Percentiles rank a stretch among this genome's conserved stretches.
Evolutionary conservation across 2,888 invertebrate genomes (phyloP).

Genomic region (Heliconius ismenius): DNA sequence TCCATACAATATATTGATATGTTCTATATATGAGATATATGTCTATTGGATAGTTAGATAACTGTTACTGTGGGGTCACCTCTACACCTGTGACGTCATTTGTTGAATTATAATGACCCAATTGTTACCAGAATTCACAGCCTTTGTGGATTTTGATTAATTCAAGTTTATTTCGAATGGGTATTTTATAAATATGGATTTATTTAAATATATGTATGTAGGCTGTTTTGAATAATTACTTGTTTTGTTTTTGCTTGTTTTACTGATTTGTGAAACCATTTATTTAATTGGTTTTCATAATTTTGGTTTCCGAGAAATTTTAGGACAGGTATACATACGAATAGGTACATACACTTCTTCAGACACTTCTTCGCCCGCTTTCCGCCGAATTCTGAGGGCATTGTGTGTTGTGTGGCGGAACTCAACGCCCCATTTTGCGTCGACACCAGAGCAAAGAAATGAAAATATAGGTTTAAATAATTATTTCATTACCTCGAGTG

Average conservation of each 20-base stretch:
- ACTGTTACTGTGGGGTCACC: slow-evolving; percentile 3
- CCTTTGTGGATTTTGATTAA: slow-evolving; percentile 27
- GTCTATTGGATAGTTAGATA: background rate
- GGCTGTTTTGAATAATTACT: background rate
- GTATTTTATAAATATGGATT: slow-evolving; percentile 19
- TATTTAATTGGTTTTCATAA: background rate
- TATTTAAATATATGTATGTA: slow-evolving; percentile 16
- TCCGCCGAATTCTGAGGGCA: too few species aligned
- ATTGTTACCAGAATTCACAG: slow-evolving; percentile 29
- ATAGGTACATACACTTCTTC: too few species aligned
- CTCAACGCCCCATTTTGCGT: too few species aligned
- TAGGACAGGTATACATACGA: background rate
- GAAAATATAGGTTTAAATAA: too few species aligned
- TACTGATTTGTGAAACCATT: background rate
- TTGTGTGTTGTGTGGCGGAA: too few species aligned
- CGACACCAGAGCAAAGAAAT: too few species aligned
- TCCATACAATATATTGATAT: slow-evolving; percentile 2
- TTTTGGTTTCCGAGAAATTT: background rate
- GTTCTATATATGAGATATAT: background rate
- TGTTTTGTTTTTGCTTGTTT: background rate
- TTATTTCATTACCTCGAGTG: too few species aligned
- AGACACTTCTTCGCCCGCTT: too few species aligned
- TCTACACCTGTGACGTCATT: slow-evolving; percentile 19
- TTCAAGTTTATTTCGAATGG: slow-evolving; percentile 22
- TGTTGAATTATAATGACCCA: slow-evolving; percentile 26